Evolutionary conservation across 2,797 vertebrate genomes (phyloP).

Genomic region (Enteromius thamalakanensis): DNA sequence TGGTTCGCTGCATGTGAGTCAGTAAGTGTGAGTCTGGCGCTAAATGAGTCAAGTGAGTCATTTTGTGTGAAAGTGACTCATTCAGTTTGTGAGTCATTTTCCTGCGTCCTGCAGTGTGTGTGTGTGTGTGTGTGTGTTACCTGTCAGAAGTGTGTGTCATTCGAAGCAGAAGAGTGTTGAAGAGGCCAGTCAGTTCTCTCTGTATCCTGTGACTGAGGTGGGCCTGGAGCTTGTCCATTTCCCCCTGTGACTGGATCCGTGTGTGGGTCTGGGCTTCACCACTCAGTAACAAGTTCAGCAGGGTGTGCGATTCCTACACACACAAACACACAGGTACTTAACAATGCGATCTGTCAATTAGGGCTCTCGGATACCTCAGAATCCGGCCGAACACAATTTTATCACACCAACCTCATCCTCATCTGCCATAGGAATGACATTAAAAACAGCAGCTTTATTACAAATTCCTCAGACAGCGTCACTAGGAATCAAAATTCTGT

Average conservation of each 20-base stretch:
- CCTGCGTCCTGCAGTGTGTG: not conserved
- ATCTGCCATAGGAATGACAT: not conserved
- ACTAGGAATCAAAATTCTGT: not conserved
- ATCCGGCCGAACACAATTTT: slow-evolving; percentile 1
- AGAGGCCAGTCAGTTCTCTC: slow-evolving; percentile 86
- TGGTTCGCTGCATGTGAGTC: slow-evolving; percentile 5
- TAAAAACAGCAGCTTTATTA: slow-evolving; percentile 45
- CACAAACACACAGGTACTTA: slow-evolving; percentile 33
- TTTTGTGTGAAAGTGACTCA: slow-evolving; percentile 7
- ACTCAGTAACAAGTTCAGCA: slow-evolving; percentile 76
- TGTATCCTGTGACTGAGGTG: slow-evolving; percentile 87
- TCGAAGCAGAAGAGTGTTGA: slow-evolving; percentile 81
- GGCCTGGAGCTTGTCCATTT: slow-evolving; percentile 78
- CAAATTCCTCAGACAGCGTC: slow-evolving; percentile 42
- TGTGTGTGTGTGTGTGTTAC: slow-evolving; percentile 67
- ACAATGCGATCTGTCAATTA: slow-evolving; percentile 29
- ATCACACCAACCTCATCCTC: not conserved
- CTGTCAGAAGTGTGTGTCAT: slow-evolving; percentile 82
- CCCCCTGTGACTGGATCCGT: slow-evolving; percentile 61
- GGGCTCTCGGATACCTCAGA: not conserved
- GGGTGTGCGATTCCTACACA: slow-evolving; percentile 74
- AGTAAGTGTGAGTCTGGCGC: slow-evolving; percentile 20
- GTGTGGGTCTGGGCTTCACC: slow-evolving; percentile 73
- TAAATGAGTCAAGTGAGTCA: slow-evolving; percentile 34
- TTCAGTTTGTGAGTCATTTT: slow-evolving; percentile 23